These are phyloP conservation scores for Mustela nigripes DNA, from an alignment of 2,113 vertebrate genomes.

Conservation along the genomic window DNA sequence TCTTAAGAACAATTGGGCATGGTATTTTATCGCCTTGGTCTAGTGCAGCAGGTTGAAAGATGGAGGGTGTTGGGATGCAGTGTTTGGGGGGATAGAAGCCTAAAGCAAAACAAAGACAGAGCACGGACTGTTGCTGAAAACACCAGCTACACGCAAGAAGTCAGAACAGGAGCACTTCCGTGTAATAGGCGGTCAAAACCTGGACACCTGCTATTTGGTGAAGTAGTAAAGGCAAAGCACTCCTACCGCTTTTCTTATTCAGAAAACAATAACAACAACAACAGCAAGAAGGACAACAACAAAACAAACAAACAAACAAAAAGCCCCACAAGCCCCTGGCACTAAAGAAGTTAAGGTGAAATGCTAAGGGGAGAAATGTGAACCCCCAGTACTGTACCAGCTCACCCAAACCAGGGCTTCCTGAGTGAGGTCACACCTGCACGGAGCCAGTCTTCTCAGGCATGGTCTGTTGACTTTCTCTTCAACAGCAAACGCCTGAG, in stretches of 20 bases:
- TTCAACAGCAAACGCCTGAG: not conserved
- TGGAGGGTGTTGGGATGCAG: not conserved
- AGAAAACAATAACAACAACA: not conserved
- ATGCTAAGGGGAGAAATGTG: not conserved
- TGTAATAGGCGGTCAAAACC: not conserved
- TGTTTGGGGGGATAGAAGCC: not conserved
- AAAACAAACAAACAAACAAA: not conserved
- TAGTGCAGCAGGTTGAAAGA: not conserved
- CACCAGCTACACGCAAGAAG: not conserved
- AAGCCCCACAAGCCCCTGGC: too few relatives aligned
- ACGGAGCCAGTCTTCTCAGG: not conserved
- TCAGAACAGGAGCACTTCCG: fast-evolving
- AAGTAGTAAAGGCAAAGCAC: not conserved
- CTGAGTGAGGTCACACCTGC: not conserved
- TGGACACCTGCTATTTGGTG: not conserved
- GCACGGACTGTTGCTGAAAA: not conserved
- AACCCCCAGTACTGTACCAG: not conserved
- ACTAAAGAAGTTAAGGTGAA: not conserved
- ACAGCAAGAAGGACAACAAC: too few relatives aligned
- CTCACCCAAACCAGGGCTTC: not conserved
- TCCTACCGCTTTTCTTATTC: not conserved
- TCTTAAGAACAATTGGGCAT: slow-evolving; percentile 29
- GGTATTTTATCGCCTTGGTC: slow-evolving; percentile 40
- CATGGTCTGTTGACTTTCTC: not conserved
- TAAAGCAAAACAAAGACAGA: not conserved